Conservation (phyloP, 2,888 invertebrate genomes). For the Ecdyonurus torrentis region DNA sequence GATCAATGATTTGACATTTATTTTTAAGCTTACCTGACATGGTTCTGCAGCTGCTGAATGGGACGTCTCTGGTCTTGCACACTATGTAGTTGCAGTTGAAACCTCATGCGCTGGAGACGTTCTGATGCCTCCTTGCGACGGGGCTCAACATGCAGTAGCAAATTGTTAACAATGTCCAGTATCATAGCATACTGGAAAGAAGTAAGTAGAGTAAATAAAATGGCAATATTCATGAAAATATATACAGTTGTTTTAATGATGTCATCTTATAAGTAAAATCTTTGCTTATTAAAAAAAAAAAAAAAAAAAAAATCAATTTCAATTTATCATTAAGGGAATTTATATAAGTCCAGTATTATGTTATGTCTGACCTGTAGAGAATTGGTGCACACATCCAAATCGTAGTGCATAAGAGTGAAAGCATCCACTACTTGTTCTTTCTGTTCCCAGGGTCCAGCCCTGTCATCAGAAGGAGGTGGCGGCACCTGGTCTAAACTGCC, state of each 20-base stretch:
- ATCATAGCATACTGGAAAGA: conserved; percentile 78
- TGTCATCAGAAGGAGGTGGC: conserved; percentile 44
- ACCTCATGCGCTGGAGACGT: conserved; percentile 78
- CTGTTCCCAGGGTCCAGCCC: conserved; percentile 57
- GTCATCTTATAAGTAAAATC: not conserved
- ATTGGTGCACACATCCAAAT: conserved; percentile 94
- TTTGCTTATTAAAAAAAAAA: not conserved
- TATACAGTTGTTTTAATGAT: too few relatives aligned
- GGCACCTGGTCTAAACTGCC: conserved; percentile 43
- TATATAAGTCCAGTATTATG: too few relatives aligned
- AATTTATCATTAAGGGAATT: not conserved
- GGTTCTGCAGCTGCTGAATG: conserved; percentile 79
- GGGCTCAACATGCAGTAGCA: conserved; percentile 91
- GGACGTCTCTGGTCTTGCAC: conserved; percentile 83
- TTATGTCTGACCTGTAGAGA: conserved; percentile 60
- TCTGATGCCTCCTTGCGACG: conserved; percentile 82
- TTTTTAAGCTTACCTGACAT: conserved; percentile 35
- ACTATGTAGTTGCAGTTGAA: conserved; percentile 80
- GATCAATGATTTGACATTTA: too few relatives aligned
- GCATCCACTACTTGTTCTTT: conserved; percentile 85
- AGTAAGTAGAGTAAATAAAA: too few relatives aligned
- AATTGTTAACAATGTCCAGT: conserved; percentile 92
- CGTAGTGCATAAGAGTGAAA: conserved; percentile 95
- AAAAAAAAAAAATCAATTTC: too few relatives aligned
- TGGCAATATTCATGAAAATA: not conserved